These are phyloP conservation scores for Hippopotamyrus pictus DNA, from an alignment of 2,797 vertebrate genomes.

Conservation along the genomic window DNA sequence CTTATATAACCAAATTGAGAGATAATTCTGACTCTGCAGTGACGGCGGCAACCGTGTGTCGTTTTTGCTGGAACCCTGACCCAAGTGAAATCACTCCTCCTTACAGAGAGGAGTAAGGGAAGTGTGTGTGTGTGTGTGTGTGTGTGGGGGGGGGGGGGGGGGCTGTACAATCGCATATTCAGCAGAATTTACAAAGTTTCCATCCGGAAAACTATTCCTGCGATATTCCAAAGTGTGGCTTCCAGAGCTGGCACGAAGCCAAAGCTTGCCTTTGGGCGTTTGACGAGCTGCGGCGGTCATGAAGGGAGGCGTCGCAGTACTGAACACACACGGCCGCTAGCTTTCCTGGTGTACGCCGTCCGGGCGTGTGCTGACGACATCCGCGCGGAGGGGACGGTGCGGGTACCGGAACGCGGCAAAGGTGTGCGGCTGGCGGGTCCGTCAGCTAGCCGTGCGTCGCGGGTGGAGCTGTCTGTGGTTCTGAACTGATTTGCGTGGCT, in stretches of 20 bases:
- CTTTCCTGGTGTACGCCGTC: neutral
- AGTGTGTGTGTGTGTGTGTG: neutral
- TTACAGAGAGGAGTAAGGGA: neutral
- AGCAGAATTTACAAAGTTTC: conserved; percentile 15
- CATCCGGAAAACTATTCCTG: neutral
- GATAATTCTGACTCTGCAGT: neutral
- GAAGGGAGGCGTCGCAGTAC: neutral
- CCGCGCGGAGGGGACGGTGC: no score
- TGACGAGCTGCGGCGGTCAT: neutral
- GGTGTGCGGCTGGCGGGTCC: no score
- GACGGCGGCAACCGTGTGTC: neutral
- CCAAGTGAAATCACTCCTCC: neutral
- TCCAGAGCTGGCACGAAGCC: neutral
- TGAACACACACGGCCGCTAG: neutral
- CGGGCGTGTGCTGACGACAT: neutral
- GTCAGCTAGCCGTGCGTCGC: neutral
- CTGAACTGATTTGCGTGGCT: neutral
- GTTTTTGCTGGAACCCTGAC: neutral
- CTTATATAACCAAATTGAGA: conserved; percentile 12
- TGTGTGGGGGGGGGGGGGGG: neutral
- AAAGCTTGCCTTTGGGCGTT: neutral
- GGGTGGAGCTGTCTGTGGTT: neutral
- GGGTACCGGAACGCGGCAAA: neutral
- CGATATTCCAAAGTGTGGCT: neutral
- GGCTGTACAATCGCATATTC: neutral